Evolutionary conservation across 2,113 vertebrate genomes (phyloP).

Genomic region (Pseudorhombus dupliciocellatus): DNA sequence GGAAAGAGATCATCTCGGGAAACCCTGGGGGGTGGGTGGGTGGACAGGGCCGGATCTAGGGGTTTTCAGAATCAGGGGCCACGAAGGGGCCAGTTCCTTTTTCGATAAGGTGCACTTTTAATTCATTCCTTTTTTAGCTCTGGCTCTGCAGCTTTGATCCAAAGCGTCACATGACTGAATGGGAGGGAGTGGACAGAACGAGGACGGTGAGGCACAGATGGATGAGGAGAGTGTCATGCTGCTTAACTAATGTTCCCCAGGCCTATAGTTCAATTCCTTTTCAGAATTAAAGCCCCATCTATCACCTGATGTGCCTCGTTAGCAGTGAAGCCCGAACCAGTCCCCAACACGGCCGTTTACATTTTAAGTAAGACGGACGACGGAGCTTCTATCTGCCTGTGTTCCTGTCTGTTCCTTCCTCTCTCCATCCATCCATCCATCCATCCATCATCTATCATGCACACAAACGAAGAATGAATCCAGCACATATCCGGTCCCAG

Average conservation of each 20-base stretch:
- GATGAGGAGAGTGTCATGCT: slow-evolving; percentile 52
- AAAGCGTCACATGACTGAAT: too few relatives aligned
- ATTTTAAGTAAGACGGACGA: slow-evolving; percentile 67
- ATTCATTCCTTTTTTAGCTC: too few relatives aligned
- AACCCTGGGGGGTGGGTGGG: too few relatives aligned
- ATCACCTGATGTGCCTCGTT: slow-evolving; percentile 70
- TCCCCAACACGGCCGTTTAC: slow-evolving; percentile 70
- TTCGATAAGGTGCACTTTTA: too few relatives aligned
- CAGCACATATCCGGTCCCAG: slow-evolving; percentile 16
- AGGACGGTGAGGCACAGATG: slow-evolving; percentile 59
- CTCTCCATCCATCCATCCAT: slow-evolving; percentile 6
- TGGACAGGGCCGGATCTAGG: too few relatives aligned
- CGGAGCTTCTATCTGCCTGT: slow-evolving; percentile 42
- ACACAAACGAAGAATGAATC: background rate
- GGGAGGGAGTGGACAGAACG: slow-evolving; percentile 21
- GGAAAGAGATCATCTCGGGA: too few relatives aligned
- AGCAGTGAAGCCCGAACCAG: slow-evolving; percentile 58
- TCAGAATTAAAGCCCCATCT: slow-evolving; percentile 72
- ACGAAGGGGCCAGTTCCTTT: too few relatives aligned
- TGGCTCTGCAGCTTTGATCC: too few relatives aligned
- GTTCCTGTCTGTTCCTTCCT: slow-evolving; percentile 15
- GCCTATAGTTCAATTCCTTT: slow-evolving; percentile 73
- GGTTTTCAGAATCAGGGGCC: too few relatives aligned
- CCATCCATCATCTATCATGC: slow-evolving; percentile 2
- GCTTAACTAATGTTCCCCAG: slow-evolving; percentile 72